Evolutionary conservation across 2,113 vertebrate genomes (phyloP).

Genomic region (Mobula hypostoma): DNA sequence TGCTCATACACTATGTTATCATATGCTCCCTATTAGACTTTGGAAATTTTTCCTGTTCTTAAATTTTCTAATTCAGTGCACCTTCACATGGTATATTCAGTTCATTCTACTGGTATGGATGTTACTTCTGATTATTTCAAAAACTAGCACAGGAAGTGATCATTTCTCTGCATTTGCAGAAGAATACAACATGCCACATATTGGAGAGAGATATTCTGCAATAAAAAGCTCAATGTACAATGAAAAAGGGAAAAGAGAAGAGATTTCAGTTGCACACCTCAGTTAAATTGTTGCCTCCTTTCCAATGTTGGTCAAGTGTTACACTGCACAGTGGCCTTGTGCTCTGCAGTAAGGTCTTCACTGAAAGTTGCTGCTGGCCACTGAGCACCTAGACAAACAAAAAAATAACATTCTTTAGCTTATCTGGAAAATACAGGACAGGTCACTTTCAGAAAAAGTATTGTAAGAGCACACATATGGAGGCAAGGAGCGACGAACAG

Average conservation of each 20-base stretch:
- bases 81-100: too few species aligned
- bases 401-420: slow-evolving; percentile 12
- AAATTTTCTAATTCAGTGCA: too few species aligned
- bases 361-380: slow-evolving; percentile 66
- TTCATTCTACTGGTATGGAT: too few species aligned
- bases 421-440: background rate
- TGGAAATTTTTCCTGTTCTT: too few species aligned
- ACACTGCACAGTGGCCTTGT: slow-evolving; percentile 77
- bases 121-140: too few species aligned
- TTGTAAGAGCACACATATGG: background rate
- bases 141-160: too few species aligned
- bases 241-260: background rate
- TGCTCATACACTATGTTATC: too few species aligned
- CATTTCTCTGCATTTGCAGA: too few species aligned
- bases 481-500: background rate
- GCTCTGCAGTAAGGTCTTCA: slow-evolving; percentile 77
- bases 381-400: slow-evolving; percentile 65
- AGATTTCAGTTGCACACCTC: slow-evolving; percentile 64
- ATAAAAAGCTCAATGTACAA: background rate
- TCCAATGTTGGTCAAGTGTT: slow-evolving; percentile 59
- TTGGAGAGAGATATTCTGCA: too few species aligned
- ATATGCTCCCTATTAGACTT: too few species aligned
- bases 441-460: background rate
- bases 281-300: slow-evolving; percentile 57
- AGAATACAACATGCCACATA: too few species aligned